phyloP scores from a whole-genome alignment of 1,140 invertebrate genomes.

The Drosophila chauvacae region DNA sequence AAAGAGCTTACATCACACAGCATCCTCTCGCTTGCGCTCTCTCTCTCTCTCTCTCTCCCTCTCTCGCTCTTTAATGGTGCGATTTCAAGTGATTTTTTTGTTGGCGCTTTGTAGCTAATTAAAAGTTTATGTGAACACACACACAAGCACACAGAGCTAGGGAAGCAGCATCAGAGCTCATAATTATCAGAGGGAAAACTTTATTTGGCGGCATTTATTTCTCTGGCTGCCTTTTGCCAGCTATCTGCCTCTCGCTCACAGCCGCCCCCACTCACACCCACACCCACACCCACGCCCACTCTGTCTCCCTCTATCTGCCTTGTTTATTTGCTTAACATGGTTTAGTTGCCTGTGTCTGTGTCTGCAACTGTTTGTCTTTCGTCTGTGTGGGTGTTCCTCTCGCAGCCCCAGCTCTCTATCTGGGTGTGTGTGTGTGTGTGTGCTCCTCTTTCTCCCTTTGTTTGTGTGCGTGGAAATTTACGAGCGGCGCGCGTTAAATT shows the following conservation, averaged over 20 bases:
- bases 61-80: conserved; percentile 31
- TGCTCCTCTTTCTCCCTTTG: conserved; percentile 13
- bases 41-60: conserved; percentile 7
- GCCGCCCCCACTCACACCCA: background rate
- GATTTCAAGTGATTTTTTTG: conserved; percentile 65
- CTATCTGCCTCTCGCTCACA: conserved; percentile 18
- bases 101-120: conserved; percentile 81
- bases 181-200: conserved; percentile 75
- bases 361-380: conserved; percentile 26
- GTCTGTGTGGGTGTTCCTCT: conserved; percentile 36
- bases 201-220: conserved; percentile 79
- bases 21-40: conserved; percentile 19
- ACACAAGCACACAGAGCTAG: conserved; percentile 2
- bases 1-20: conserved; percentile 44
- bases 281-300: background rate
- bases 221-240: conserved; percentile 69
- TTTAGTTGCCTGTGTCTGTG: conserved; percentile 59
- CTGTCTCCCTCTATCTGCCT: conserved; percentile 26
- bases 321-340: conserved; percentile 80
- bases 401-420: background rate
- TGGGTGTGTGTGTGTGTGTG: background rate
- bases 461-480: conserved; percentile 73
- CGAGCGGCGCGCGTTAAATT: conserved; percentile 79
- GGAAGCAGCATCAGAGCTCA: conserved; percentile 28
- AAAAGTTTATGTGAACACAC: conserved; percentile 70